Evolutionary conservation across 1,140 invertebrate species (phyloP).

Genomic region (Acyrthosiphon pisum): DNA sequence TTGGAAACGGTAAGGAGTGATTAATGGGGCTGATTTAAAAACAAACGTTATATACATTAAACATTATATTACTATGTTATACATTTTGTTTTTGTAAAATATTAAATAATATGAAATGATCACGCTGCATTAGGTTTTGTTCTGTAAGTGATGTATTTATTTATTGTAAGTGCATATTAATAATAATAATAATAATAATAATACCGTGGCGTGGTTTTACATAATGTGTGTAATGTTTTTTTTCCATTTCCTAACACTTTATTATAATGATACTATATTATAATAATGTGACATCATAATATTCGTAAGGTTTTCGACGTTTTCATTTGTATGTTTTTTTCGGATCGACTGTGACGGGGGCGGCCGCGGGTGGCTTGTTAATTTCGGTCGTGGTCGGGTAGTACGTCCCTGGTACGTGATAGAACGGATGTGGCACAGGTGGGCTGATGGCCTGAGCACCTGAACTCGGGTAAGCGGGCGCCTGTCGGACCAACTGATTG

Average conservation of each 20-base stretch:
- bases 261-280: background rate
- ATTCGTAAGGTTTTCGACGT: background rate
- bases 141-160: background rate
- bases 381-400: background rate
- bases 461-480: background rate
- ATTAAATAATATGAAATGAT: background rate
- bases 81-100: background rate
- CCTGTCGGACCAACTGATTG: background rate
- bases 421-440: constrained; percentile 33
- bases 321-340: background rate
- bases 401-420: background rate
- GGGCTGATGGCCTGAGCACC: constrained; percentile 15
- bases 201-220: background rate
- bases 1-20: background rate
- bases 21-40: background rate
- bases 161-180: background rate
- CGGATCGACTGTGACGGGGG: background rate
- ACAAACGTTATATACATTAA: no score
- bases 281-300: background rate
- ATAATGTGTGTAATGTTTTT: background rate
- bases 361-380: background rate
- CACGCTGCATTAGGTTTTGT: background rate
- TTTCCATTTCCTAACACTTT: background rate
- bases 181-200: background rate
- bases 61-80: background rate